Evolutionary conservation across 2,113 vertebrate genomes (phyloP).

Genomic region (Myodes glareolus): DNA sequence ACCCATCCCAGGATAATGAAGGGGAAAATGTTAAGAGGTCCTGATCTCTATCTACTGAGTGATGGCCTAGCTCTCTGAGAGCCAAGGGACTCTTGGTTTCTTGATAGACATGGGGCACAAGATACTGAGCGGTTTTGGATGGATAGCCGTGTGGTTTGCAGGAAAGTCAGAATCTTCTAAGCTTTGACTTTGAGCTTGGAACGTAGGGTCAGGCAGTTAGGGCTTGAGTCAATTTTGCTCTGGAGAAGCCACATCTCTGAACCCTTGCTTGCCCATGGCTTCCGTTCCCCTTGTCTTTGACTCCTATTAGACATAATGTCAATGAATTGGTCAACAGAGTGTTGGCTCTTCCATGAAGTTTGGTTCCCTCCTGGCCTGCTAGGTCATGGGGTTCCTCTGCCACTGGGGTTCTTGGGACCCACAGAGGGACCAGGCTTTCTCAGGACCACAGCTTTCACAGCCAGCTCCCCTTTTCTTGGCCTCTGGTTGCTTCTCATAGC

Average conservation of each 20-base stretch:
- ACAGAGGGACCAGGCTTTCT: not conserved
- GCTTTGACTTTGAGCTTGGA: not conserved
- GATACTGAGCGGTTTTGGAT: not conserved
- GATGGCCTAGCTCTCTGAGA: not conserved
- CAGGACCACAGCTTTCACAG: not conserved
- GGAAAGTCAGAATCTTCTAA: not conserved
- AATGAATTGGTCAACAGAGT: not conserved
- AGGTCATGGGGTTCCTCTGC: not conserved
- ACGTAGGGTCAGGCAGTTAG: not conserved
- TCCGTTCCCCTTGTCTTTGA: not conserved
- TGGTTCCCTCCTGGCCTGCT: not conserved
- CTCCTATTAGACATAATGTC: not conserved
- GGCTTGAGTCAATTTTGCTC: not conserved
- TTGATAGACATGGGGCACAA: not conserved
- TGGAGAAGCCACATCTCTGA: not conserved
- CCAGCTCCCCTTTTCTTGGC: not conserved
- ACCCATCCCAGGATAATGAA: conserved; percentile 26
- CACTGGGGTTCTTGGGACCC: not conserved
- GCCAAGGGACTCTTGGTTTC: not conserved
- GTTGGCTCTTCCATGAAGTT: not conserved
- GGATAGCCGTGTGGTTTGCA: not conserved
- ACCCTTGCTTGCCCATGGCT: not conserved
- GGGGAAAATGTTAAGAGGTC: conserved; percentile 49
- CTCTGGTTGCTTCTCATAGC: not conserved
- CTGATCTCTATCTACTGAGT: not conserved